Evolutionary conservation across 2,888 invertebrate genomes (phyloP), one percentile per base, ranked within the genome.

Genomic region (Polietes domitor): DNA sequence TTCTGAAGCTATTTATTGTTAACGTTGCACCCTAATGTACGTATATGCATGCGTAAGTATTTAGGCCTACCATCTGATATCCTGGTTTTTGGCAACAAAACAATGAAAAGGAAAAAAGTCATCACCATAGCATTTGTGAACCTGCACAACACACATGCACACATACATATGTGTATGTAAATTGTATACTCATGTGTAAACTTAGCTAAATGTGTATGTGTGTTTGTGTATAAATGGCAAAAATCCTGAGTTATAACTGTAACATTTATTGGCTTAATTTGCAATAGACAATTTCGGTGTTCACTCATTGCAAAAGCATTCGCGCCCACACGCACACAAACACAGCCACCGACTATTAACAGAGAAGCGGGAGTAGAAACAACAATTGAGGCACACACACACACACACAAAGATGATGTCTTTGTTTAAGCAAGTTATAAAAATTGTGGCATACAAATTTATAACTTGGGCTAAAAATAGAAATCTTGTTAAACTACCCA

Each of bases 391-490:
- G 5, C 43, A n/a, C 55, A 41, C 41, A 70, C 53, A 73, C 50
- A 73, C 17, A 68, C 68, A 77, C 32, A 61, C 12, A 47, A n/a
- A 65, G 24, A 37, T 26, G 61, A n/a, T 63, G 75, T 21, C 63
- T 61, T 74, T 74, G 74, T 61, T 74, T 61, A 43, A 74, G 58
- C 50, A 47, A 61, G 53, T 65, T 76, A 63, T 26, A 78, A 41
- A 73, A 74, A 82, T 26, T 78, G 70, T 82, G 65, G 43, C 63
- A 77, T 75, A 78, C 41, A 75, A 82, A 78, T 75, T 82, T 78
- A 82, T 75, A 32, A 70, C 74, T 71, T 58, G 58, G 47, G 71
- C 80, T 82, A 80, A 85, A 85, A 85, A 82, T 85, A 82, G 85
- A 80, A 80, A 77, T 80, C 77, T 78, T 85, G 82, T 85, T 85